phyloP scores from a whole-genome alignment of 2,888 invertebrate genomes.

The Pseudoips prasinana region DNA sequence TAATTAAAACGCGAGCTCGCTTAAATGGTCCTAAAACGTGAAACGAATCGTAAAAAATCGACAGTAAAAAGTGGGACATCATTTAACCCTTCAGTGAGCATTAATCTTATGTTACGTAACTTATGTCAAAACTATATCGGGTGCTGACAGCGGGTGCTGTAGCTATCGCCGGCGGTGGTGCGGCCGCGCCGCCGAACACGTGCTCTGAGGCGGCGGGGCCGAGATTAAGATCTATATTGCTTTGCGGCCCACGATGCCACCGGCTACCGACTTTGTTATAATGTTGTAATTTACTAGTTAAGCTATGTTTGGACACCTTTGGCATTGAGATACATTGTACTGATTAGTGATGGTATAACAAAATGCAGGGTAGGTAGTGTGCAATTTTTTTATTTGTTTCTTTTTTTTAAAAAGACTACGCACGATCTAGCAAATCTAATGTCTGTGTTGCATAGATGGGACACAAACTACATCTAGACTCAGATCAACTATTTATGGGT shows the following conservation, averaged over 20 bases:
- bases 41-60: too few relatives aligned
- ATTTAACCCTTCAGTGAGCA: constrained; percentile 7
- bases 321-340: constrained; percentile 16
- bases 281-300: constrained; percentile 24
- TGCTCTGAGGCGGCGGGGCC: constrained; percentile 22
- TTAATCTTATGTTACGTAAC: constrained; percentile 15
- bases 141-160: constrained; percentile 19
- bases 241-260: constrained; percentile 18
- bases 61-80: too few relatives aligned
- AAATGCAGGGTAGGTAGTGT: too few relatives aligned
- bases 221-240: constrained; percentile 33
- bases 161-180: not conserved
- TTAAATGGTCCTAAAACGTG: too few relatives aligned
- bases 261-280: constrained; percentile 20
- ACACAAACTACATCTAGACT: too few relatives aligned
- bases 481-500: too few relatives aligned
- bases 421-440: too few relatives aligned
- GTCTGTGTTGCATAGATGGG: too few relatives aligned
- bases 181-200: constrained; percentile 20
- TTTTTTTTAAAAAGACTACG: too few relatives aligned
- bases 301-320: constrained; percentile 17
- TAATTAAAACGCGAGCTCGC: too few relatives aligned
- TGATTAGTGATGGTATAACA: too few relatives aligned
- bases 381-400: too few relatives aligned
- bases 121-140: constrained; percentile 19